Conservation (phyloP, 2,113 vertebrate genomes). For the Centrocercus urophasianus region DNA sequence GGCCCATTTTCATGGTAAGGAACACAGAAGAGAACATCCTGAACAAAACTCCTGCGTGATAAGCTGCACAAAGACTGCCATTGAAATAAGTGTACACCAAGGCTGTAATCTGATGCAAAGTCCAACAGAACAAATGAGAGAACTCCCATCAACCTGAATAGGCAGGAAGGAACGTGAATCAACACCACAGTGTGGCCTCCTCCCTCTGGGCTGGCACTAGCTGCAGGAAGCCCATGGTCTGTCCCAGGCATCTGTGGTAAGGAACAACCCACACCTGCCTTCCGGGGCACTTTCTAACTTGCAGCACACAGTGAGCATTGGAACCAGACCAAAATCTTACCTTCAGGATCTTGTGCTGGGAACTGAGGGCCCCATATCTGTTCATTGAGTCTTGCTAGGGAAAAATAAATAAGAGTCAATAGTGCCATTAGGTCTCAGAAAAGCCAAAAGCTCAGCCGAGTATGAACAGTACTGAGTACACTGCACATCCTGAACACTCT, state of each 20-base stretch:
- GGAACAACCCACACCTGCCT: accelerated
- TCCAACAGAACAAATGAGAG: neutral
- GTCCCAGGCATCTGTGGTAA: neutral
- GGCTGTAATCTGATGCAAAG: neutral
- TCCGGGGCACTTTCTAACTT: neutral
- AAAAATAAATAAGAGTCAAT: neutral
- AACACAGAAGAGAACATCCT: neutral
- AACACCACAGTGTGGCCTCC: neutral
- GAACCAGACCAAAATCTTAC: constrained; percentile 18
- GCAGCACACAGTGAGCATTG: accelerated
- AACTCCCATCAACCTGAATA: neutral
- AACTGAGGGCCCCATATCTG: constrained; percentile 76
- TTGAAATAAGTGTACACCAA: neutral
- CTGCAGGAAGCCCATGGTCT: neutral
- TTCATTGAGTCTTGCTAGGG: constrained; percentile 82
- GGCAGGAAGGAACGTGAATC: neutral
- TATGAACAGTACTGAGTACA: neutral
- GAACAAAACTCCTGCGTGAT: neutral
- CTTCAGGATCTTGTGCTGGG: constrained; percentile 81
- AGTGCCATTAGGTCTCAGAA: neutral
- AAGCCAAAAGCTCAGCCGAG: neutral
- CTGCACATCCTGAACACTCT: neutral
- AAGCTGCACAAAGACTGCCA: neutral
- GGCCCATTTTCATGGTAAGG: neutral
- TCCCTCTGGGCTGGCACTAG: neutral